Percentiles rank a stretch among this genome's conserved stretches.
These are phyloP conservation scores for Manduca sexta DNA, from an alignment of 1,140 invertebrate genomes.

Conservation along the genomic window DNA sequence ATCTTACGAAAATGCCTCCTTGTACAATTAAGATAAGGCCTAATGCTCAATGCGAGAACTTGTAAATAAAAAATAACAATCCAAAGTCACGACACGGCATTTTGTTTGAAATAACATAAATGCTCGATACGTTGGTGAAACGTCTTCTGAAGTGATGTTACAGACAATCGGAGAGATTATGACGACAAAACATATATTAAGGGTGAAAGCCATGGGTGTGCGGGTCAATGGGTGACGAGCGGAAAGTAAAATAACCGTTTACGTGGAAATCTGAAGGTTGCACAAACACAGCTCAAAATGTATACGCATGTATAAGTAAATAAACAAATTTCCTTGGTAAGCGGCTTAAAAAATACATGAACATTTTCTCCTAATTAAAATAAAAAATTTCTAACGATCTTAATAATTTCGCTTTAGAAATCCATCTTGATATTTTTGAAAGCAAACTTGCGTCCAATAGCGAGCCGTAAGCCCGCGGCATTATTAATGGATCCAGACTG, in stretches of 20 bases:
- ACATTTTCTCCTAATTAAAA: too few relatives aligned
- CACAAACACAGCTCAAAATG: background rate
- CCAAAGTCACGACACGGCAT: slow-evolving; percentile 25
- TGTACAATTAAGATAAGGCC: slow-evolving; percentile 18
- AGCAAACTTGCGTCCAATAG: too few relatives aligned
- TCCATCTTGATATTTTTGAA: too few relatives aligned
- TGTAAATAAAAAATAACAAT: slow-evolving; percentile 27
- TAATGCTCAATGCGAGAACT: slow-evolving; percentile 16
- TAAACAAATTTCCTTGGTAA: too few relatives aligned
- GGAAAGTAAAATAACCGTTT: slow-evolving; percentile 33
- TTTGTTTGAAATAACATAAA: slow-evolving; percentile 8
- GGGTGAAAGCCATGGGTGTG: slow-evolving; percentile 37
- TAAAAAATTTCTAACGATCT: too few relatives aligned
- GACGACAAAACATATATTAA: slow-evolving; percentile 28
- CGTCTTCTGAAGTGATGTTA: slow-evolving; percentile 6
- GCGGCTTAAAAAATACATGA: too few relatives aligned
- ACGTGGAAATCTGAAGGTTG: slow-evolving; percentile 15
- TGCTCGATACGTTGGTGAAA: background rate
- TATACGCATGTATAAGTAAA: too few relatives aligned
- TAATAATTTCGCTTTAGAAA: too few relatives aligned
- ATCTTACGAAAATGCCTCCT: slow-evolving; percentile 9
- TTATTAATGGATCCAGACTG: too few relatives aligned
- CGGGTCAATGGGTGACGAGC: slow-evolving; percentile 34
- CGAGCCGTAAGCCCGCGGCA: too few relatives aligned
- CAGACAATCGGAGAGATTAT: slow-evolving; percentile 12